Evolutionary conservation across 2,888 invertebrate genomes (phyloP).

Genomic region (Steromphala cineraria): DNA sequence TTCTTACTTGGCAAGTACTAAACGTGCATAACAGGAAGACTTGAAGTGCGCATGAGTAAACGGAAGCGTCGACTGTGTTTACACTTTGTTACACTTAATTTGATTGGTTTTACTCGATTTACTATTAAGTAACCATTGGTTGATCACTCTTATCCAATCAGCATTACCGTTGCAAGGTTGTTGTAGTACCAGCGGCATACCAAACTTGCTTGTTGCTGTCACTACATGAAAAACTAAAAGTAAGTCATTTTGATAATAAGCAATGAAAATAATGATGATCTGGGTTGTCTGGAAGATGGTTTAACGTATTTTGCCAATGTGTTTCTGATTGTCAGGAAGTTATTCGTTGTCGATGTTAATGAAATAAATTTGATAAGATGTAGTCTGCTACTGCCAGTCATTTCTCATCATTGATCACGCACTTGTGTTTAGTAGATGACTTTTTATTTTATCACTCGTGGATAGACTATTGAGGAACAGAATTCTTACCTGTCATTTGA

Average conservation of each 20-base stretch:
- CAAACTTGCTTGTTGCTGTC: not conserved
- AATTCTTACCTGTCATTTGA: too few species aligned
- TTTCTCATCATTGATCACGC: too few species aligned
- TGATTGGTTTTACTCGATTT: slow-evolving; percentile 22
- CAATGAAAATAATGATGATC: not conserved
- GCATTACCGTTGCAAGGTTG: slow-evolving; percentile 18
- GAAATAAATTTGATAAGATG: too few species aligned
- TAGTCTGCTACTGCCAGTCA: too few species aligned
- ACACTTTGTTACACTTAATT: slow-evolving; percentile 20
- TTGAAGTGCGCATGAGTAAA: not conserved
- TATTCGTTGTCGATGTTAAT: too few species aligned
- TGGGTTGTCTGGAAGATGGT: too few species aligned
- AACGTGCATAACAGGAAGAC: slow-evolving; percentile 32
- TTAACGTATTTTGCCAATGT: too few species aligned
- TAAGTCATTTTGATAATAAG: not conserved
- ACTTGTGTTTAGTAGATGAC: not conserved
- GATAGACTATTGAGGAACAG: too few species aligned
- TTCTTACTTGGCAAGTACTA: not conserved
- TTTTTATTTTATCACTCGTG: not conserved
- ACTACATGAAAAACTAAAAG: not conserved
- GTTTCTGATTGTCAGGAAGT: too few species aligned
- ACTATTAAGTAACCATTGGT: not conserved
- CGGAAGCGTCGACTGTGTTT: not conserved
- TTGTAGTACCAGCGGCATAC: slow-evolving; percentile 29
- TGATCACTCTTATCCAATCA: slow-evolving; percentile 3